phyloP scores from a whole-genome alignment of 2,888 invertebrate genomes.

The Troilus luridus region DNA sequence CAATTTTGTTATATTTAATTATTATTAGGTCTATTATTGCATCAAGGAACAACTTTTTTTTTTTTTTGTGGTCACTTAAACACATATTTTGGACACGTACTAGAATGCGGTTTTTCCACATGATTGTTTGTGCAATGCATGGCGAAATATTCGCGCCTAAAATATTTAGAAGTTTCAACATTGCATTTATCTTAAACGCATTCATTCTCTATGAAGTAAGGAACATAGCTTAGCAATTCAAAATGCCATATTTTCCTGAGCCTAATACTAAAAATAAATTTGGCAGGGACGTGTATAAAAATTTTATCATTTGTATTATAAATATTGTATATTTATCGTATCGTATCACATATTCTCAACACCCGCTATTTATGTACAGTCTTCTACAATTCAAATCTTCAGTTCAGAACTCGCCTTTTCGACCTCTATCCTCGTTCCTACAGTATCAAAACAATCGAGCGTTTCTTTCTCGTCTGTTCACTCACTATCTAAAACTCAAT shows the following conservation, averaged over 20 bases:
- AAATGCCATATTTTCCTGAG: neutral
- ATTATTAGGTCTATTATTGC: neutral
- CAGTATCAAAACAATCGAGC: too few relatives aligned
- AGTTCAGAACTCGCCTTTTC: too few relatives aligned
- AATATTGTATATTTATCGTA: too few relatives aligned
- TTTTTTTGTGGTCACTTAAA: neutral
- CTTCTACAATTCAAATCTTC: too few relatives aligned
- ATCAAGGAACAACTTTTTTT: neutral
- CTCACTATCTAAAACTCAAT: too few relatives aligned
- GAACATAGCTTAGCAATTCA: neutral
- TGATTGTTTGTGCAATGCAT: neutral
- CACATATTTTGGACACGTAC: neutral
- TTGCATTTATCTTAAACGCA: neutral
- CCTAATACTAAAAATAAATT: too few relatives aligned
- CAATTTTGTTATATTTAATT: neutral
- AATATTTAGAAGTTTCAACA: neutral
- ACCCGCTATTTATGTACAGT: too few relatives aligned
- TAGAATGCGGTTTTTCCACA: neutral
- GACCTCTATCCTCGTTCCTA: too few relatives aligned
- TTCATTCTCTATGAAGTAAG: neutral
- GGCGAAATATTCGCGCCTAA: neutral
- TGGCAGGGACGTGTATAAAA: too few relatives aligned
- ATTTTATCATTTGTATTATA: too few relatives aligned
- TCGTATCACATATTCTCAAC: too few relatives aligned
- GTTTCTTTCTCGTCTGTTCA: too few relatives aligned